Evolutionary conservation across 2,113 vertebrate species (phyloP), one percentile per base, ranked within the genome.

Genomic region (Paramisgurnus dabryanus): DNA sequence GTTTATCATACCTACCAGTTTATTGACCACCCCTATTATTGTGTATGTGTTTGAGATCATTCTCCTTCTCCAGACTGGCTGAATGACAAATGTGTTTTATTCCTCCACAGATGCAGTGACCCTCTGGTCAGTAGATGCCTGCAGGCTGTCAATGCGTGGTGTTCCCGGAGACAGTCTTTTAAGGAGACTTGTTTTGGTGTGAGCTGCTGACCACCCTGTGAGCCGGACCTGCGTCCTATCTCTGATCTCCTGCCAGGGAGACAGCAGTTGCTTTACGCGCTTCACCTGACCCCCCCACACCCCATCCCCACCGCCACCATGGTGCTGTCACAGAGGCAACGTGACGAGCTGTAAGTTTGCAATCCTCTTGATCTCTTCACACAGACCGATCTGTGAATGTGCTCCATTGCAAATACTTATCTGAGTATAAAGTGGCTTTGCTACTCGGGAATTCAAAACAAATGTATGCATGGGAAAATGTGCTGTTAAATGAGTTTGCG

Each of bases 281-380:
- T 79, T 88, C 81, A 70, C 87, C 86, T 88, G 67, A 82, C 75
- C 70, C 87, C 89, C 90, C 85, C 90, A 45, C 75, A 45, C 75
- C 75, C 89, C 91, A 87, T 92, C 90, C 85, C 87, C 82, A 65
- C 91, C 82, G 83, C 91, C 93, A 93, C 92, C 84, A 99, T 99
- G 98, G 98, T 99, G 95, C 95, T 99, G 94, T 99, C 97, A 92
- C 98, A 99, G 92, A 95, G 97, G 92, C 98, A 99, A 97, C 94
- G 97, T 94, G 98, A 99, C 89, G 98, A 99, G 90, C 93, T 99
- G 97, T 99, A 94, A 98, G 98, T 95, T 49, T 13, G 11, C 22
- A 18, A 43, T 45, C 9, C 47, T 3, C 12, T 10, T 49, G 22
- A 66, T 61, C 2, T 45, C 12, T 58, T 73, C 6, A 74, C 17